phyloP scores from a whole-genome alignment of 1,140 invertebrate species.

The Tigriopus japonicus region DNA sequence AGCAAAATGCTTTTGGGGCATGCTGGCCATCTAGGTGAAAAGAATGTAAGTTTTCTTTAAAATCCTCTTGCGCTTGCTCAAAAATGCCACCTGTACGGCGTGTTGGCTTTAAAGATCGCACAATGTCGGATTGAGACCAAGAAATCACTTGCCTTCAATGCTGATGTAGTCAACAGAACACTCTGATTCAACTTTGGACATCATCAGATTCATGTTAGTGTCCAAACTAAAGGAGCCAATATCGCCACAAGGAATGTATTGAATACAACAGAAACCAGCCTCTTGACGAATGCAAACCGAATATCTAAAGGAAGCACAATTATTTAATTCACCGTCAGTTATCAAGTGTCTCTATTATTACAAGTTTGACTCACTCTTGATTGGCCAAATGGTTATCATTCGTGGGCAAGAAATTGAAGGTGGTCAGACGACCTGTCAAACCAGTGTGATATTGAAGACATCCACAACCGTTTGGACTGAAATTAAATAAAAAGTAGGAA shows the following conservation, averaged over 20 bases:
- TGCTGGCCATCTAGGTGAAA: too few relatives aligned
- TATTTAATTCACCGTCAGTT: neutral
- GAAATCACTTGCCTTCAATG: neutral
- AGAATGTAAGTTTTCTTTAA: too few relatives aligned
- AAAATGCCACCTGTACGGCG: too few relatives aligned
- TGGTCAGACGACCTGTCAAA: neutral
- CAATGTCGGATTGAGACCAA: too few relatives aligned
- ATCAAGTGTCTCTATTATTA: neutral
- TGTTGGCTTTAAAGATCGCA: too few relatives aligned
- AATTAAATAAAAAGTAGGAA: neutral
- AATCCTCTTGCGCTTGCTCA: too few relatives aligned
- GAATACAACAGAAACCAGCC: slow-evolving; percentile 5
- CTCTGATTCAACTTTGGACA: neutral
- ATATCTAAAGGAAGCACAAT: too few relatives aligned
- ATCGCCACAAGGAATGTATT: neutral
- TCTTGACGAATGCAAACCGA: neutral
- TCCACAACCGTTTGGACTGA: neutral
- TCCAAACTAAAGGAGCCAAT: neutral
- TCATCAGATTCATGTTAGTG: neutral
- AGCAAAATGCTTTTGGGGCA: too few relatives aligned
- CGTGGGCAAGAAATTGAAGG: neutral
- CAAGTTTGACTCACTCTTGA: neutral
- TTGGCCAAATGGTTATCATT: slow-evolving; percentile 2
- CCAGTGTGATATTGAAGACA: slow-evolving; percentile 9
- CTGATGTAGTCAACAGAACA: neutral